phyloP scores from a whole-genome alignment of 2,888 invertebrate genomes.

The Tipula lateralis region DNA sequence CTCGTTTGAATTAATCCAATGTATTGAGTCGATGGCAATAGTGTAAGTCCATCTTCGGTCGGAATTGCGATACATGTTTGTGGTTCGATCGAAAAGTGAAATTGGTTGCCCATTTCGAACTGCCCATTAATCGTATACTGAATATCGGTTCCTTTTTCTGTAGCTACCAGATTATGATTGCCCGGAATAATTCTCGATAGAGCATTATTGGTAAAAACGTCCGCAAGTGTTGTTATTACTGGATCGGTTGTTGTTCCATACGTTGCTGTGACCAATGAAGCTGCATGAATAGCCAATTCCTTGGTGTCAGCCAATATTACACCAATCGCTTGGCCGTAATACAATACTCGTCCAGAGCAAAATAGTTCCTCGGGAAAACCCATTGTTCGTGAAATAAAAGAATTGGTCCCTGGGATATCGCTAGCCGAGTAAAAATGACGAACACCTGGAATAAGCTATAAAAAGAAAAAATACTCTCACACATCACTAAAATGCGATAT shows the following conservation, averaged over 20 bases:
- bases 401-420: slow-evolving; percentile 62
- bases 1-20: slow-evolving; percentile 54
- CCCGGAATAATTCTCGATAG: slow-evolving; percentile 32
- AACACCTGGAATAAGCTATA: slow-evolving; percentile 52
- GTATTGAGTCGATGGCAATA: slow-evolving; percentile 58
- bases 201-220: slow-evolving; percentile 47
- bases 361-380: slow-evolving; percentile 51
- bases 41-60: slow-evolving; percentile 63
- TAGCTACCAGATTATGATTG: slow-evolving; percentile 33
- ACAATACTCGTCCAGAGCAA: slow-evolving; percentile 24
- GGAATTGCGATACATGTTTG: slow-evolving; percentile 59
- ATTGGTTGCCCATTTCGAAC: slow-evolving; percentile 56
- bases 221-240: slow-evolving; percentile 42
- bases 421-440: slow-evolving; percentile 57
- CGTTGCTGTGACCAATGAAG: slow-evolving; percentile 52
- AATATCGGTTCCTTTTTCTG: slow-evolving; percentile 36
- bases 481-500: neutral
- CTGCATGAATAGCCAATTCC: slow-evolving; percentile 54
- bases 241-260: slow-evolving; percentile 40
- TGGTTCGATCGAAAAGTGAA: slow-evolving; percentile 67
- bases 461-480: neutral
- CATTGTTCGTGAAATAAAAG: slow-evolving; percentile 44
- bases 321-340: slow-evolving; percentile 46
- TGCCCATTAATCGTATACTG: slow-evolving; percentile 52
- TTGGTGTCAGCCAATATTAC: slow-evolving; percentile 59